A percentile compares a stretch with the other conserved stretches of the same genome.
These are phyloP conservation scores for Mesorhabditis spiculigera DNA, from an alignment of 2,888 invertebrate genomes.

Conservation along the genomic window DNA sequence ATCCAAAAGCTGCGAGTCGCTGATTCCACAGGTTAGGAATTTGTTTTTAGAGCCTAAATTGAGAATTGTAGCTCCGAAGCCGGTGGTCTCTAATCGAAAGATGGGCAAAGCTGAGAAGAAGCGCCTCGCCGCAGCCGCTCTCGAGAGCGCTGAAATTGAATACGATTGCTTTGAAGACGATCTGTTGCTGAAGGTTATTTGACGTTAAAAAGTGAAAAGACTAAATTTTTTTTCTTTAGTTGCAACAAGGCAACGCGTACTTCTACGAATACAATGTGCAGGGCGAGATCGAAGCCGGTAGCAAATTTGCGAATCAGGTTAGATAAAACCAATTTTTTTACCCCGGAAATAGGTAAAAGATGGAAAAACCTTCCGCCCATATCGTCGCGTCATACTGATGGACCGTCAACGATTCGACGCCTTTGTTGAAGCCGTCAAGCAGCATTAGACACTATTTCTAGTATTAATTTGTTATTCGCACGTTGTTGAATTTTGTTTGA, in stretches of 20 bases:
- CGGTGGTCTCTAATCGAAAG: constrained; percentile 29
- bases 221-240: constrained; percentile 10
- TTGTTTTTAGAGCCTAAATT: too few species aligned
- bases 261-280: constrained; percentile 53
- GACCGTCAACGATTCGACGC: constrained; percentile 17
- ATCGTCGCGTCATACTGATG: constrained; percentile 39
- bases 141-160: constrained; percentile 30
- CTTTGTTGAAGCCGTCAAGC: neutral
- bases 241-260: constrained; percentile 18
- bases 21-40: constrained; percentile 9
- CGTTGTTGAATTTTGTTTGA: too few species aligned
- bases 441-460: too few species aligned
- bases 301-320: constrained; percentile 34
- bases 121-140: constrained; percentile 34
- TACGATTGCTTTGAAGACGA: constrained; percentile 51
- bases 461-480: too few species aligned
- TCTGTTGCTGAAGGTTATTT: constrained; percentile 33
- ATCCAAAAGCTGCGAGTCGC: constrained; percentile 34
- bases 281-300: constrained; percentile 48
- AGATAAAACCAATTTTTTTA: neutral
- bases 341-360: constrained; percentile 16
- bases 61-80: neutral
- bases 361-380: constrained; percentile 43
- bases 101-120: constrained; percentile 47
- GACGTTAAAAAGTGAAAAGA: neutral